Conservation (phyloP, 2,113 vertebrate species). For the Agapornis roseicollis region DNA sequence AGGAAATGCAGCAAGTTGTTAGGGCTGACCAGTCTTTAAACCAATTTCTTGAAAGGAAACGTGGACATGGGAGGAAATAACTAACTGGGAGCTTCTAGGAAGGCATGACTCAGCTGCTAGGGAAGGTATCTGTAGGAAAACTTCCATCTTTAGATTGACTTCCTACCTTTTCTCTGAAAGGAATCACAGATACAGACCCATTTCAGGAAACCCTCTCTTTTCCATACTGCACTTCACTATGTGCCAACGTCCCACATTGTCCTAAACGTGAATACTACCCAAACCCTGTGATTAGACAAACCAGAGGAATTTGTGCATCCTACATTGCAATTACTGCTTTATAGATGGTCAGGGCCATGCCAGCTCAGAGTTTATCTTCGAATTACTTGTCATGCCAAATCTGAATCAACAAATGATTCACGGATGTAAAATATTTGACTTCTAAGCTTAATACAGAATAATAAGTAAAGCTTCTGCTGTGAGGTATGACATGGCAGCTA, state of each 20-base stretch:
- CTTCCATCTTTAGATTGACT: background rate
- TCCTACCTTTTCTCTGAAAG: background rate
- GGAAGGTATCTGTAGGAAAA: background rate
- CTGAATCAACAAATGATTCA: background rate
- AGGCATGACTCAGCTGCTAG: background rate
- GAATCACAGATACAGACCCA: background rate
- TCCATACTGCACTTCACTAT: background rate
- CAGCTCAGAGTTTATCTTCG: background rate
- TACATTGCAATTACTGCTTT: background rate
- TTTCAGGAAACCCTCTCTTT: background rate
- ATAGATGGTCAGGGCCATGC: background rate
- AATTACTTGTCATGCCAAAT: background rate
- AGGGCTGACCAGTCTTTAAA: background rate
- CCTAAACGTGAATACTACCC: background rate
- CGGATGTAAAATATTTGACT: background rate
- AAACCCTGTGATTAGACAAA: background rate
- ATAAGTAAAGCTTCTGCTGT: background rate
- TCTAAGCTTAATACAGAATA: background rate
- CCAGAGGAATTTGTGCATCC: background rate
- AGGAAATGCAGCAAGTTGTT: background rate
- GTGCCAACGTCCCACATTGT: rapidly evolving
- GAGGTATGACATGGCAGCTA: background rate
- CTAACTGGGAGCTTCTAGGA: background rate
- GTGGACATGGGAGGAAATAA: background rate
- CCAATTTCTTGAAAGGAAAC: background rate